Evolutionary conservation across 2,113 vertebrate species (phyloP).

Genomic region (Psittacula cyanocephala): DNA sequence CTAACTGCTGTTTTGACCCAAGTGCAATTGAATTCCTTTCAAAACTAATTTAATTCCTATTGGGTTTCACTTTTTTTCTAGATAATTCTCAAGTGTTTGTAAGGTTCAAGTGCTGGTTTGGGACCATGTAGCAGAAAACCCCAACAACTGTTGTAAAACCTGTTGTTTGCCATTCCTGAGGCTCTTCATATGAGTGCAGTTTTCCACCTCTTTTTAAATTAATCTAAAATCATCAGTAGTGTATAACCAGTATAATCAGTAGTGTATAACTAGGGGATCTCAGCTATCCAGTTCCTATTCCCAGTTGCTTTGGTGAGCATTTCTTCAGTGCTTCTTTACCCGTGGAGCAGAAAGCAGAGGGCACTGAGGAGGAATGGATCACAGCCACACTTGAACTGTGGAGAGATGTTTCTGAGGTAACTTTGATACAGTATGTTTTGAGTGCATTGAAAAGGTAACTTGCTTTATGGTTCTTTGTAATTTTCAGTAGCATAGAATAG

Average conservation of each 20-base stretch:
- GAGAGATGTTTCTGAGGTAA: rapidly evolving
- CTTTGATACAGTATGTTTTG: neutral
- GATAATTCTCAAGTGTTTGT: neutral
- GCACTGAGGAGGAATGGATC: neutral
- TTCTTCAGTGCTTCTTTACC: neutral
- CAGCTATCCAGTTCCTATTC: neutral
- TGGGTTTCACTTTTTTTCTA: neutral
- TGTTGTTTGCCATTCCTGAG: neutral
- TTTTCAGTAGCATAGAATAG: neutral
- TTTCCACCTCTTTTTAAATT: neutral
- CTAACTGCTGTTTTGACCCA: neutral
- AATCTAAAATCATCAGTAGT: rapidly evolving
- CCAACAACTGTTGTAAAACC: neutral
- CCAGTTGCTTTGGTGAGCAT: rapidly evolving
- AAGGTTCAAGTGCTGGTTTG: neutral
- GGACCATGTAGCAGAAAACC: neutral
- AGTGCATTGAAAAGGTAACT: neutral
- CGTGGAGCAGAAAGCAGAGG: neutral
- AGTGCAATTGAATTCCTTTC: neutral
- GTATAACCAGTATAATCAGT: rapidly evolving
- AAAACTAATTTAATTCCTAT: neutral
- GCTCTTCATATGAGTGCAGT: rapidly evolving
- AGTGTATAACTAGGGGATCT: neutral
- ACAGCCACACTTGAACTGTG: neutral
- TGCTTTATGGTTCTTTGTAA: neutral